Evolutionary conservation across 2,797 vertebrate species (phyloP), one percentile per base, ranked within the genome.

Genomic region (Myripristis jacobus): DNA sequence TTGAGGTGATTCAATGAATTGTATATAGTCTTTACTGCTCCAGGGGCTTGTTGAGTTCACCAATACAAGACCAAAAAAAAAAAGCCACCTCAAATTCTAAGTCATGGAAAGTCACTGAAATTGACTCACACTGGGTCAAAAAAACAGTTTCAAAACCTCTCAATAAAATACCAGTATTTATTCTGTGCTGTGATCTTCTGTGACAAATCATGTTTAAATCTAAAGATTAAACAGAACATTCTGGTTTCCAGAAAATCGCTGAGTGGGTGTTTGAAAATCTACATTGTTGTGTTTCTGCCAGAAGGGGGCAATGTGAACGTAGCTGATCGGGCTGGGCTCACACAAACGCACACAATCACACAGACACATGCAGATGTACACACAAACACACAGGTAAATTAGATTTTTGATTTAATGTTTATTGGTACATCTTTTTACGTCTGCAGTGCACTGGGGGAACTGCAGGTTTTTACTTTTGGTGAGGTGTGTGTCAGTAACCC

Each of bases 261-360:
- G 4, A 68, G 18, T 54, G 2, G 4, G 18, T 54, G 8, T 21
- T 41, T 65, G 13, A 43, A 15, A 16, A 34, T 22, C 0, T 81
- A 83, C 22, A 69, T 18, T 77, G n/a, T 27, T 56, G 3, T 59
- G 1, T 54, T 60, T 29, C 18, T 44, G 57, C 81, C 85, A 88
- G 63, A 44, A 73, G 88, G 77, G 88, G 1, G 81, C 88, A 86
- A 68, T 75, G 56, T 79, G 10, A 36, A 56, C 54, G 13, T 56
- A 16, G n/a, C 4, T 22, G 34, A 21, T 19, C 16, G 36, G 31
- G 34, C 34, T 36, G 3, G 19, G n/a, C 6, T 22, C 16, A 57
- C 34, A 38, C 19, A 41, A n/a, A 38, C 24, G 29, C 22, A 29
- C 24, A 53, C 51, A 46, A 16, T 3, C 18, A 46, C 43, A 46